Evolutionary conservation across 1,140 invertebrate genomes (phyloP), one percentile per base, ranked within the genome.

Genomic region (Apis dorsata): DNA sequence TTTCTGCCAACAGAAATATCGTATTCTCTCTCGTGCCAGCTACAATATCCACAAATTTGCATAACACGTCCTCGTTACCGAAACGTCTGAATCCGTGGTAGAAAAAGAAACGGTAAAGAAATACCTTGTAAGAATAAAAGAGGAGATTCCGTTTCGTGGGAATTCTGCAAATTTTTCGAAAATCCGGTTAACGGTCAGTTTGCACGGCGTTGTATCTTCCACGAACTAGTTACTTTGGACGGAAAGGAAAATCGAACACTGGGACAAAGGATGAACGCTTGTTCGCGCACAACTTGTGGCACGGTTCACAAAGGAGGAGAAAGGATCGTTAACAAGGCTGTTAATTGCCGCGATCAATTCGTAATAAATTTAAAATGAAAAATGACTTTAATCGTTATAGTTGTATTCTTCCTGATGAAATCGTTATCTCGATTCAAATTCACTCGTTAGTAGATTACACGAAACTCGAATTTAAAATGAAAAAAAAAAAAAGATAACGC

Each of bases 21-120:
- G 28, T 21, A 4, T 66, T 75, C 34, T 57, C 62, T 51, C 17
- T 55, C 28, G 70, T 34, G 76, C 49, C 55, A 66, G 72, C 53
- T 66, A 84, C 78, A 85, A 66, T 87, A 81, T 84, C 44, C 69
- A n/a, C 1, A 2, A 28, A 88, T 88, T 87, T 88, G 86, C 86
- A 88, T 88, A 88, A 88, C 83, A 82, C 72, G 83, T 88, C 77
- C 80, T 88, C 84, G 71, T 88, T 85, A 88, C 79, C 19, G 81
- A 86, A 70, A 55, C 17, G 24, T 55, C 24, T 44, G 75, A 79
- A 79, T 79, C 21, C 34, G 28, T 24, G 59, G 24, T 15, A 63
- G 15, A 28, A 57, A 57, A 66, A 60, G 70, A 62, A 87, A 86
- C 85, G 81, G 78, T 66, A 73, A 85, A 77, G 71, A 28, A 60